Evolutionary conservation across 2,797 vertebrate species (phyloP).

Genomic region (Varecia variegata): DNA sequence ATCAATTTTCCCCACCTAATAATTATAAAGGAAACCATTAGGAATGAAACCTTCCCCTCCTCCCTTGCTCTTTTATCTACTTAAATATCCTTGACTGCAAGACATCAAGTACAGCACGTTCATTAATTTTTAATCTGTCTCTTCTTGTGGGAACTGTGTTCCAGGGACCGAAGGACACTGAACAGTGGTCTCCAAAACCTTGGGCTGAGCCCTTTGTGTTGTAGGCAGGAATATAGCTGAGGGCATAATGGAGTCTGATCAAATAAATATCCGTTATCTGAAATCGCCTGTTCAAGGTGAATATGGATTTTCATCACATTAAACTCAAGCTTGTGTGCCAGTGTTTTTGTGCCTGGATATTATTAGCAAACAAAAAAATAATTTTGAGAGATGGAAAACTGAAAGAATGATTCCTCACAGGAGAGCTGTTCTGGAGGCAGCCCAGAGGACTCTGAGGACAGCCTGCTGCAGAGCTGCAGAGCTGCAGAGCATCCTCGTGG

Average conservation of each 20-base stretch:
- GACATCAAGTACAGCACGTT: conserved; percentile 80
- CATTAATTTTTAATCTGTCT: conserved; percentile 87
- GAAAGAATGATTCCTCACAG: conserved; percentile 61
- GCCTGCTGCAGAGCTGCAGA: background rate
- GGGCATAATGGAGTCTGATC: conserved; percentile 50
- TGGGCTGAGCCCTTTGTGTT: conserved; percentile 67
- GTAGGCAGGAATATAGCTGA: conserved; percentile 50
- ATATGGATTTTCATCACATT: conserved; percentile 61
- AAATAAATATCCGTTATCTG: conserved; percentile 67
- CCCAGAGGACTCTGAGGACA: background rate
- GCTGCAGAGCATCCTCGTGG: fast-evolving
- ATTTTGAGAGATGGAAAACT: conserved; percentile 31
- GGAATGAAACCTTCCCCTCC: conserved; percentile 43
- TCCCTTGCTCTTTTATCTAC: conserved; percentile 73
- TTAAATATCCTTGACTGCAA: conserved; percentile 84
- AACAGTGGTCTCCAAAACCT: conserved; percentile 81
- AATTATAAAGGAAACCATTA: conserved; percentile 74
- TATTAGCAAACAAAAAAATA: conserved; percentile 67
- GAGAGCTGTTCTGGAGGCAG: conserved; percentile 66
- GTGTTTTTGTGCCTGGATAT: conserved; percentile 56
- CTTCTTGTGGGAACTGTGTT: conserved; percentile 83
- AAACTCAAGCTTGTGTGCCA: conserved; percentile 55
- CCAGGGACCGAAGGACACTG: conserved; percentile 79
- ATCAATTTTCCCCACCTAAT: conserved; percentile 45
- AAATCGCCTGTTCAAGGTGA: conserved; percentile 65